Evolutionary conservation across 2,797 vertebrate genomes (phyloP), one percentile per base, ranked within the genome.

Genomic region (Arnoldichthys spilopterus): DNA sequence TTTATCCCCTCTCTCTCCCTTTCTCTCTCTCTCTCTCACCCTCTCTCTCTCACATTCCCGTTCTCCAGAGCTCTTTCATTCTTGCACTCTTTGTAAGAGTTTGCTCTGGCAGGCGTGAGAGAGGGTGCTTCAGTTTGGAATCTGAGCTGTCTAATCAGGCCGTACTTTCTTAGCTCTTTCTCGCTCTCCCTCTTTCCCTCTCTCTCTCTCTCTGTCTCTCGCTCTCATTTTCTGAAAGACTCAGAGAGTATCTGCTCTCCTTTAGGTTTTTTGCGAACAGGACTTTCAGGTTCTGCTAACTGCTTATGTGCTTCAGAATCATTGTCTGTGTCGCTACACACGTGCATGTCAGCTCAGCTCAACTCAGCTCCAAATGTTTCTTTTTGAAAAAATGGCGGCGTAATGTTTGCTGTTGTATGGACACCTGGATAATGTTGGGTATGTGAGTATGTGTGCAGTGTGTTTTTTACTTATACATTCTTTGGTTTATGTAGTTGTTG

Each of bases 261-360:
- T 54, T 40, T 74, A 77, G 28, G 32, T 69, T 79, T 74, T 79
- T 26, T 79, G 71, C 67, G 86, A 90, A 92, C 91, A 85, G 88
- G 91, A 92, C 87, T 90, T 92, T 91, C 90, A 78, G 86, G 91
- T 93, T 92, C 63, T 68, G 34, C 45, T 78, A 73, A 86, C 47
- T 34, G 53, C 37, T 34, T 61, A 32, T 77, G 6, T 73, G 12
- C 69, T 9, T 15, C 30, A 13, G 28, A 32, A 6, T 51, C 8
- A 24, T n/a, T 70, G 22, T 49, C 24, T 72, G 40, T 61, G 11
- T 69, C 24, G 45, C 51, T 62, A 54, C 70, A 77, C 59, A 59
- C 53, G 11, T 15, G 2, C 64, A 37, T 40, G 24, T 24, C 45
- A 74, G n/a, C 6, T 5, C 28, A 62, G 15, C 18, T 51, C 47